Base-by-base conservation (phyloP, 2,797 vertebrate species). In the Phoxinus dragarum region DNA sequence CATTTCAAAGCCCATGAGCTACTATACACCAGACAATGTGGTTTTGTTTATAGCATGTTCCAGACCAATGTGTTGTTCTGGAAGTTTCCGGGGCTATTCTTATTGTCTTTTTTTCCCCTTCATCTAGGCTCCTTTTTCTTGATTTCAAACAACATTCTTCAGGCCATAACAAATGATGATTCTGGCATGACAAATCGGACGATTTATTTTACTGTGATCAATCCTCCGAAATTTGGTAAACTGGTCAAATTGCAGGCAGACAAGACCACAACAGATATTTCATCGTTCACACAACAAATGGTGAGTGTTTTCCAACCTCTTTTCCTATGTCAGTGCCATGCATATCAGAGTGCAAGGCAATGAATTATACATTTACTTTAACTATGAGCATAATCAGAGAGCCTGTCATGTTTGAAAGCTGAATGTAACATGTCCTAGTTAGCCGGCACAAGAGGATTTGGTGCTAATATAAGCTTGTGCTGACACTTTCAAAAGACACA, bases 271-370 rank as follows among this genome's bases (percentile, higher is more conserved):
- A 89, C 92, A 84, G 96, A 97, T 68, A 91, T 96, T 82, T 93
- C 94, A 79, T 89, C 93, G 86, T 99, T 99, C 92, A 98, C 96
- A 0, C 97, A 98, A 84, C 90, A 91, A 52, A 97, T 98, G 98
- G 97, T 97, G 93, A 96, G 96, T 91, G 84, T 17, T 73, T 73
- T 40, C 71, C 34, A 78, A 67, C 23, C 82, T 79, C 16, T 21
- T 64, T 78, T 80, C 76, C 89, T 86, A 82, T 81, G 87, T 17
- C 80, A 31, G 14, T 64, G 81, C 54, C 67, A 59, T 80, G 78
- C 84, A 40, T 69, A 52, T 44, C 80, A 91, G 73, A 88, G 90
- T 90, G 83, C 44, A 73, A 82, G 21, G 6, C 36, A 74, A 90
- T 94, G 52, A 92, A 93, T 93, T 91, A 91, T 92, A 79, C 10